Conservation (phyloP, 2,113 vertebrate species). For the Misgurnus mizolepis region DNA sequence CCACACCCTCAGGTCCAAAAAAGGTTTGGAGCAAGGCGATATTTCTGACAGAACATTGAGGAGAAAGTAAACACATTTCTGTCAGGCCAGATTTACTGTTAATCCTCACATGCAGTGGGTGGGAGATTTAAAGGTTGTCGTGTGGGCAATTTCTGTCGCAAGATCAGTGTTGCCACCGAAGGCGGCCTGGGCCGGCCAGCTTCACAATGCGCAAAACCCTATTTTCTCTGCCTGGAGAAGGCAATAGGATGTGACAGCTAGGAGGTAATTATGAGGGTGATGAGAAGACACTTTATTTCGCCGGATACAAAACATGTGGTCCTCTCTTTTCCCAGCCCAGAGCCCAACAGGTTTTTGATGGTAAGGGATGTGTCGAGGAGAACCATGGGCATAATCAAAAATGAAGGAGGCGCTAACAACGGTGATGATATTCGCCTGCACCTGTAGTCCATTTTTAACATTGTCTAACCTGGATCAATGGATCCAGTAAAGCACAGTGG, state of each 20-base stretch:
- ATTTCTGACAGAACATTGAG: conserved; percentile 30
- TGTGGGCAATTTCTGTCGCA: conserved; percentile 40
- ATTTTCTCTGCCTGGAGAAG: conserved; percentile 2
- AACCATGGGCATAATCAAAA: conserved; percentile 36
- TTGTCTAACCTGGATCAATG: conserved; percentile 9
- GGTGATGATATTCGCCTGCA: conserved; percentile 52
- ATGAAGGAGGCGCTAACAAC: conserved; percentile 36
- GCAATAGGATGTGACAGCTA: conserved; percentile 45
- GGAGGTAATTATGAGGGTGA: conserved; percentile 52
- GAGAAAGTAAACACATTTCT: conserved; percentile 40
- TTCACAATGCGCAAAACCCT: conserved; percentile 6
- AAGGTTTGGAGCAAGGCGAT: conserved; percentile 10
- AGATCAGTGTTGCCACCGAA: neutral
- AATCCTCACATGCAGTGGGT: conserved; percentile 42
- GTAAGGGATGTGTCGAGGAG: conserved; percentile 43
- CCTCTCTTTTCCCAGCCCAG: conserved; percentile 35
- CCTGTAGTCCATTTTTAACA: conserved; percentile 32
- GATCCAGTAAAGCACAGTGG: conserved; percentile 14
- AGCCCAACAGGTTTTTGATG: conserved; percentile 53
- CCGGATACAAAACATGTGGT: conserved; percentile 52
- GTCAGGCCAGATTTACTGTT: conserved; percentile 46
- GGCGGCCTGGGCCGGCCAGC: neutral
- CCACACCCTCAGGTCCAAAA: neutral
- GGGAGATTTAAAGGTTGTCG: conserved; percentile 51
- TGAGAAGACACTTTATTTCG: conserved; percentile 51